Conservation (phyloP, 2,888 invertebrate species). For the Lumbricus terrestris region DNA sequence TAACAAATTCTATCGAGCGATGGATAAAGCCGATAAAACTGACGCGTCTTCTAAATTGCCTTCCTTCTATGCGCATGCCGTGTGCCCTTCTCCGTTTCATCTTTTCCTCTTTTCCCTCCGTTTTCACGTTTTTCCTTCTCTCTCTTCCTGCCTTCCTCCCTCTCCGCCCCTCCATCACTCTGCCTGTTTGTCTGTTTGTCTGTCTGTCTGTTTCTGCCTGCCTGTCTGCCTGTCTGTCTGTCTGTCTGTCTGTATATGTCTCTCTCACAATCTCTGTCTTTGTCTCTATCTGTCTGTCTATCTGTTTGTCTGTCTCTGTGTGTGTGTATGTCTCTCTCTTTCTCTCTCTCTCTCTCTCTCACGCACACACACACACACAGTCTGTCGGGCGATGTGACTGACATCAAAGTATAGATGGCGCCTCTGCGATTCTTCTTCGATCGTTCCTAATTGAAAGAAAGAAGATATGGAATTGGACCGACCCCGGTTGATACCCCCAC, state of each 20-base stretch:
- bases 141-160: neutral
- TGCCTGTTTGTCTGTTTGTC: too few relatives aligned
- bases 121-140: neutral
- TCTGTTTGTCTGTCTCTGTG: too few relatives aligned
- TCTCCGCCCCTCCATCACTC: too few relatives aligned
- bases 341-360: too few relatives aligned
- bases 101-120: neutral
- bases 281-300: too few relatives aligned
- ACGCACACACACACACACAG: too few relatives aligned
- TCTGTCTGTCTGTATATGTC: neutral
- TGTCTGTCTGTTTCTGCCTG: too few relatives aligned
- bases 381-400: neutral
- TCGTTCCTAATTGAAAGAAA: neutral
- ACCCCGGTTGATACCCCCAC: neutral
- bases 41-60: neutral
- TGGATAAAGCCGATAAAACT: neutral
- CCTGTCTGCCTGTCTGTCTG: too few relatives aligned
- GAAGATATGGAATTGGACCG: neutral
- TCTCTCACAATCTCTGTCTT: slow-evolving; percentile 10
- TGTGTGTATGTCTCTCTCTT: too few relatives aligned
- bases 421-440: neutral
- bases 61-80: too few relatives aligned
- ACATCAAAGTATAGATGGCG: neutral
- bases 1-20: neutral
- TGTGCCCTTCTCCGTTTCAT: neutral